phyloP scores from a whole-genome alignment of 2,797 vertebrate genomes.

The Petrocephalus schoutedeni region DNA sequence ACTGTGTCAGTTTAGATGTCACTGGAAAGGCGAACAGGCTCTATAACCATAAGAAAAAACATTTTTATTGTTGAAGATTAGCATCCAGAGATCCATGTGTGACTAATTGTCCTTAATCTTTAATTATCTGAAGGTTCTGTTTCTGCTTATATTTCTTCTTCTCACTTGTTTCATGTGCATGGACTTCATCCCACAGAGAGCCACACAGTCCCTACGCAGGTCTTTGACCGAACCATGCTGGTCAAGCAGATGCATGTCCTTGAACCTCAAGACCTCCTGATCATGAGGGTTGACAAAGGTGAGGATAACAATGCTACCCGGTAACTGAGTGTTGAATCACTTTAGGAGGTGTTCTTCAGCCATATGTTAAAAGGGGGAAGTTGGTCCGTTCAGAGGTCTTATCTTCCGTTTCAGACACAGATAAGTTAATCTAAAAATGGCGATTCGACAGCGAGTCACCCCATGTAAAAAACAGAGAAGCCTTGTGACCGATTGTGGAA shows the following conservation, averaged over 20 bases:
- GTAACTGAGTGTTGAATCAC: neutral
- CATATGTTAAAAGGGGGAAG: neutral
- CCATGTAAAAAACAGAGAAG: neutral
- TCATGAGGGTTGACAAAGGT: constrained; percentile 92
- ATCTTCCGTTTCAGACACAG: neutral
- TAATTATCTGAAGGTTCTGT: neutral
- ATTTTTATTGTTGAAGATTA: neutral
- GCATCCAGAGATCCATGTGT: neutral
- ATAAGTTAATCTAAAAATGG: neutral
- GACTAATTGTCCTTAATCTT: neutral
- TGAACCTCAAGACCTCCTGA: constrained; percentile 86
- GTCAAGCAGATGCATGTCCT: constrained; percentile 94
- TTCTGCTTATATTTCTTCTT: neutral
- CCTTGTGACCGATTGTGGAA: neutral
- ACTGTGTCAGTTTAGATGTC: neutral
- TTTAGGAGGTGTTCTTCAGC: neutral
- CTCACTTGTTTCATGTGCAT: neutral
- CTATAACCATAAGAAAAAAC: neutral
- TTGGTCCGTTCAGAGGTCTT: neutral
- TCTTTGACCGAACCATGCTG: constrained; percentile 88
- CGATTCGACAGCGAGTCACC: neutral
- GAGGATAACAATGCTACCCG: constrained; percentile 16
- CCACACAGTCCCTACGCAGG: constrained; percentile 66
- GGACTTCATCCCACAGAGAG: constrained; percentile 58
- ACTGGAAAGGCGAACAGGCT: neutral